phyloP scores from a whole-genome alignment of 92 coral and sea anemone species.

The Pocillopora meandrina region DNA sequence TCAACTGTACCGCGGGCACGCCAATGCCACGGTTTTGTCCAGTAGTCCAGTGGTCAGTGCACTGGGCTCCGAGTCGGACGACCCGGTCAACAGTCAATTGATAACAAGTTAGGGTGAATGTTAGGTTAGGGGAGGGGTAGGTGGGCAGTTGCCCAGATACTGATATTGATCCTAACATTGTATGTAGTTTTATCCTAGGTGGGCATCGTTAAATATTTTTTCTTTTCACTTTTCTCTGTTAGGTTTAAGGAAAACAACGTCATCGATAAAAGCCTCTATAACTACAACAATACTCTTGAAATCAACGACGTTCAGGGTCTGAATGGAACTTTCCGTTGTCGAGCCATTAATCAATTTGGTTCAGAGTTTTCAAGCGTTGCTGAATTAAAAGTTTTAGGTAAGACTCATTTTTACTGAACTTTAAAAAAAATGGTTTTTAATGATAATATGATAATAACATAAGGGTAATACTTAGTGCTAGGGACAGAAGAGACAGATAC shows the following conservation, averaged over 20 bases:
- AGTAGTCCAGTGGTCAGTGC: too few relatives aligned
- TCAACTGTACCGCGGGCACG: too few relatives aligned
- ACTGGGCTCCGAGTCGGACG: too few relatives aligned
- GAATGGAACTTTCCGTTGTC: not conserved
- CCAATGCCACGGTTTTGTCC: conserved; percentile 24
- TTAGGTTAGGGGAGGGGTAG: too few relatives aligned
- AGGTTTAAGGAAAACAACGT: conserved; percentile 31
- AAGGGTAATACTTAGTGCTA: not conserved
- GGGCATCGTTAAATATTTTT: not conserved
- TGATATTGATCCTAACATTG: too few relatives aligned
- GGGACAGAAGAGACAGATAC: too few relatives aligned
- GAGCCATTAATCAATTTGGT: conserved; percentile 5
- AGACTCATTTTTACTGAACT: not conserved
- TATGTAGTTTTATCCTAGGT: not conserved
- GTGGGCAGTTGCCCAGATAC: too few relatives aligned
- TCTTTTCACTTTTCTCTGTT: not conserved
- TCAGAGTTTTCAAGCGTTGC: conserved; percentile 21
- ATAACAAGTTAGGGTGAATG: too few relatives aligned
- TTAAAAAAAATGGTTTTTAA: too few relatives aligned
- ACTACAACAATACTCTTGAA: conserved; percentile 1
- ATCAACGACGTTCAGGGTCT: not conserved
- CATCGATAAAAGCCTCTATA: not conserved
- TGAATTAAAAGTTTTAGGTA: not conserved
- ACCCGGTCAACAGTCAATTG: too few relatives aligned
- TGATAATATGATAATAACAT: not conserved